These are phyloP conservation scores for Pyrgilauda ruficollis DNA, from an alignment of 2,113 vertebrate genomes.

Conservation along the genomic window DNA sequence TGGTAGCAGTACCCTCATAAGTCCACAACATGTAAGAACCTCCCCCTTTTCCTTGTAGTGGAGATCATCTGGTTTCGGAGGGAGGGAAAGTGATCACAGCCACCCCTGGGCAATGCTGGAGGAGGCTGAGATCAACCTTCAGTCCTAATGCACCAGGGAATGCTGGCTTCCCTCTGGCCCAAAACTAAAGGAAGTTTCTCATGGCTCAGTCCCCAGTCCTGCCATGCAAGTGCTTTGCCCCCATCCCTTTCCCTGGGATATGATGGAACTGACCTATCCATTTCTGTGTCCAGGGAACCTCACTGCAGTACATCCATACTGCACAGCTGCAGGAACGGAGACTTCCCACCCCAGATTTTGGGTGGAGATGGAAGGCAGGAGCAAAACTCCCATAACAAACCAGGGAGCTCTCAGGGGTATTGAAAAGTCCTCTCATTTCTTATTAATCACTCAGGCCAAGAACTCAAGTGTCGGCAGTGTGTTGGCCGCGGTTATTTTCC, in stretches of 20 bases:
- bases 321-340: not conserved
- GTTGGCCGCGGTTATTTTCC: constrained; percentile 47
- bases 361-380: not conserved
- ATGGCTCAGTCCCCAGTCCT: not conserved
- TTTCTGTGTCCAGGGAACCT: not conserved
- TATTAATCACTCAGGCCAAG: constrained; percentile 20
- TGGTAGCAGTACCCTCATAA: not conserved
- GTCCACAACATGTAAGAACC: rapidly evolving
- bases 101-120: not conserved
- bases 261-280: not conserved
- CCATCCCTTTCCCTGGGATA: not conserved
- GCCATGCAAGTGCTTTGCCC: not conserved
- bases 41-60: rapidly evolving
- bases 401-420: not conserved
- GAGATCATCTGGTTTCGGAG: not conserved
- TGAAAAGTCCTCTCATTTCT: constrained; percentile 42
- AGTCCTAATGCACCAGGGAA: not conserved
- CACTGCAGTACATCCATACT: not conserved
- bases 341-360: not conserved
- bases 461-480: not conserved
- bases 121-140: not conserved
- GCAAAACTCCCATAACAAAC: not conserved
- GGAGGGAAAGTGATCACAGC: not conserved
- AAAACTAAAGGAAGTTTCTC: constrained; percentile 7
- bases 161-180: not conserved